These are phyloP conservation scores for Ptychobarbus kaznakovi DNA, from an alignment of 2,797 vertebrate species.

Conservation along the genomic window DNA sequence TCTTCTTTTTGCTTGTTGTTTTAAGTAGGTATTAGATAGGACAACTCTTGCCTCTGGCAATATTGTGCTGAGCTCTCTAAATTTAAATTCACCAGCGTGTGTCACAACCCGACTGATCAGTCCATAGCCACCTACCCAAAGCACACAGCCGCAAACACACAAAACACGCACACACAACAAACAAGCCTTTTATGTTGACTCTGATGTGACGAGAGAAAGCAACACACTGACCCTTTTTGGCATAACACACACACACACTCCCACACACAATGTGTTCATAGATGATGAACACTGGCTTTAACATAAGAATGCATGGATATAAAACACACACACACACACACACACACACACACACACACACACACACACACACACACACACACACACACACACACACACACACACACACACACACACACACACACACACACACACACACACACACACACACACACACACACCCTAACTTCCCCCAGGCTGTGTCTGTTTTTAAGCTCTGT, in stretches of 20 bases:
- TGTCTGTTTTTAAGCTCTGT: constrained; percentile 44
- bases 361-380: constrained; percentile 8
- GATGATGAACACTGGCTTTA: constrained; percentile 37
- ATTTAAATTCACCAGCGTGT: constrained; percentile 56
- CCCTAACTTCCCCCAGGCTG: constrained; percentile 34
- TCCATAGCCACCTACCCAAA: constrained; percentile 47
- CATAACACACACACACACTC: constrained; percentile 43
- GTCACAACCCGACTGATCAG: constrained; percentile 57
- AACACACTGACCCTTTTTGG: constrained; percentile 46
- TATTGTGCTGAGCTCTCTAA: constrained; percentile 57
- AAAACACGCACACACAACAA: constrained; percentile 12
- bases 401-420: background rate
- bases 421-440: background rate
- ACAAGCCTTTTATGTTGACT: constrained; percentile 36
- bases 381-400: background rate
- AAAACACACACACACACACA: background rate
- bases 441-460: background rate
- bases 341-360: background rate
- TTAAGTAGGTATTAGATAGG: constrained; percentile 60
- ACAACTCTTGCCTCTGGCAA: constrained; percentile 56
- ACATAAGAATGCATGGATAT: constrained; percentile 25
- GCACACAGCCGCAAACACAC: constrained; percentile 25
- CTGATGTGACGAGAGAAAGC: constrained; percentile 39
- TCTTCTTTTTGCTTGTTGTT: constrained; percentile 35
- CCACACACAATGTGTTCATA: constrained; percentile 43